phyloP scores from a whole-genome alignment of 2,797 vertebrate genomes.

The Pelodytes ibericus region DNA sequence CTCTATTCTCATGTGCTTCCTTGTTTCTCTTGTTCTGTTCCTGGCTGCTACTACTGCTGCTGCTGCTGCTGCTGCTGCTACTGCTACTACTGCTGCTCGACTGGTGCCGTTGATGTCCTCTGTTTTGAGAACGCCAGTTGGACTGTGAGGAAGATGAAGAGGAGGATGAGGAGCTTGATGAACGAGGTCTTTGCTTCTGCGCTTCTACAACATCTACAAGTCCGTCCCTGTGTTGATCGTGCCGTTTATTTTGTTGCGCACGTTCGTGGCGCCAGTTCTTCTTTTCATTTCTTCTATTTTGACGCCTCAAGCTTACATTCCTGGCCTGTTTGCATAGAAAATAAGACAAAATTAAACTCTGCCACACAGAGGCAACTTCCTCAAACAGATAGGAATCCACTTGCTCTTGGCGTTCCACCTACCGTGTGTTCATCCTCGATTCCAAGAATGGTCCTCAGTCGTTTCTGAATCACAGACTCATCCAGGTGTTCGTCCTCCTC shows the following conservation, averaged over 20 bases:
- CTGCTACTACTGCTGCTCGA: neutral
- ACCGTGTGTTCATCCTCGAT: slow-evolving; percentile 60
- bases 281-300: neutral
- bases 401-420: slow-evolving; percentile 13
- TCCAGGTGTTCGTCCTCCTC: slow-evolving; percentile 38
- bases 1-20: rapidly evolving
- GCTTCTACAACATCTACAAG: slow-evolving; percentile 1
- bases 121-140: neutral
- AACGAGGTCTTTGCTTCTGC: slow-evolving; percentile 20
- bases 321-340: slow-evolving; percentile 10
- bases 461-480: slow-evolving; percentile 63
- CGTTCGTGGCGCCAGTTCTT: neutral
- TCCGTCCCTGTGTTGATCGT: neutral
- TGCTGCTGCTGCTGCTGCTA: rapidly evolving
- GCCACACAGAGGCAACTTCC: neutral
- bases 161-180: slow-evolving; percentile 50
- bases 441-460: slow-evolving; percentile 75
- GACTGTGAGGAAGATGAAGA: slow-evolving; percentile 44
- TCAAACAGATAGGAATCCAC: neutral
- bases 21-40: rapidly evolving
- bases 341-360: neutral
- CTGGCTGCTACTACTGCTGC: rapidly evolving
- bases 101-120: neutral
- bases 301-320: slow-evolving; percentile 1
- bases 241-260: neutral